Evolutionary conservation across 2,888 invertebrate species (phyloP).

Genomic region (Caenorhabditis sp.): DNA sequence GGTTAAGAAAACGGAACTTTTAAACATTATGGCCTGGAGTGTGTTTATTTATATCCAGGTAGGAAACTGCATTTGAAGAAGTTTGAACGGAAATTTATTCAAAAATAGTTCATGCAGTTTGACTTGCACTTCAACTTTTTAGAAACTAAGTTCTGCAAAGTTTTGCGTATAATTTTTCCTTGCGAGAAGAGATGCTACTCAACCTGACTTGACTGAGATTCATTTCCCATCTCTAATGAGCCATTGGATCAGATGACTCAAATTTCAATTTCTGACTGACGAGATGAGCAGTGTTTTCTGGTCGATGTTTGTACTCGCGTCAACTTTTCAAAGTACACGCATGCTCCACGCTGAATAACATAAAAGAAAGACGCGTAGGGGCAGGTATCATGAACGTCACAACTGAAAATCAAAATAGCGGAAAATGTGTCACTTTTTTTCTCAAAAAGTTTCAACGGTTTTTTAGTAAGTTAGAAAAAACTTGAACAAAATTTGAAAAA

Average conservation of each 20-base stretch:
- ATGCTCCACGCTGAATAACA: background rate
- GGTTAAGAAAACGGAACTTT: conserved; percentile 24
- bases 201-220: conserved; percentile 10
- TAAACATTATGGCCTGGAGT: conserved; percentile 68
- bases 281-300: conserved; percentile 9
- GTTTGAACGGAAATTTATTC: too few species aligned
- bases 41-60: conserved; percentile 69
- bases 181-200: background rate
- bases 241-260: conserved; percentile 30
- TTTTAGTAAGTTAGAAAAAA: background rate
- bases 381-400: too few species aligned
- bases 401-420: too few species aligned
- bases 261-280: conserved; percentile 36
- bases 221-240: conserved; percentile 37
- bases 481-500: conserved; percentile 4
- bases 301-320: background rate
- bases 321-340: background rate
- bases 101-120: too few species aligned
- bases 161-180: background rate
- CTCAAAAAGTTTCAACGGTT: too few species aligned
- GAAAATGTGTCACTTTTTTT: too few species aligned
- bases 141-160: too few species aligned
- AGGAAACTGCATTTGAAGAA: too few species aligned
- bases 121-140: too few species aligned
- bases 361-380: too few species aligned